Conservation (phyloP, 1,140 invertebrate genomes). For the Drosophila nannoptera region DNA sequence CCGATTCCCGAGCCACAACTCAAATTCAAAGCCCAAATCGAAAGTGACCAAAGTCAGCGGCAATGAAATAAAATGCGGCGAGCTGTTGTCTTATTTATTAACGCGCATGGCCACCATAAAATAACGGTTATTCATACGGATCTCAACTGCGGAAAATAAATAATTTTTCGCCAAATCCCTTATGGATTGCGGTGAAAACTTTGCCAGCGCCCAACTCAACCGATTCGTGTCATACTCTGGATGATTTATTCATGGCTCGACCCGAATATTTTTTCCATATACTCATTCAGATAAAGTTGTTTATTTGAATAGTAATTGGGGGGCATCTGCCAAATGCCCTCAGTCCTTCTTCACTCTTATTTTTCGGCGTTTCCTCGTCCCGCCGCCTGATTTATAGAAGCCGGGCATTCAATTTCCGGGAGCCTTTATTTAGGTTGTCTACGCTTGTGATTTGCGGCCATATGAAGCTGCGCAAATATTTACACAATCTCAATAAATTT, state of each 20-base stretch:
- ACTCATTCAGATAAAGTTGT: background rate
- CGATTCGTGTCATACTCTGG: too few species aligned
- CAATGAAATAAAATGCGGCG: constrained; percentile 54
- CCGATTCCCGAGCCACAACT: constrained; percentile 1
- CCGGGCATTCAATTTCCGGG: constrained; percentile 41
- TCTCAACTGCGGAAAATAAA: background rate
- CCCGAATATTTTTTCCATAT: too few species aligned
- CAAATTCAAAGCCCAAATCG: constrained; percentile 45
- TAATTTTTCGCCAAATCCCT: background rate
- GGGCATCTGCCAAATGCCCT: too few species aligned
- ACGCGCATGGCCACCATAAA: constrained; percentile 5
- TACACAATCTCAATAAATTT: constrained; percentile 76
- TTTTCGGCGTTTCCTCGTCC: constrained; percentile 28
- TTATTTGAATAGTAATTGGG: background rate
- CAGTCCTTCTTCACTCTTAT: too few species aligned
- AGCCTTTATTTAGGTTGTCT: constrained; percentile 22
- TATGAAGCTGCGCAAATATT: constrained; percentile 69
- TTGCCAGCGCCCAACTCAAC: too few species aligned
- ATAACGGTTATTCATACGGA: background rate
- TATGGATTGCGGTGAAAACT: too few species aligned
- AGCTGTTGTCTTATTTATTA: constrained; percentile 37
- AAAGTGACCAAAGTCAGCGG: constrained; percentile 66
- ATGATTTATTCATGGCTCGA: too few species aligned
- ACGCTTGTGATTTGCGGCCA: constrained; percentile 38
- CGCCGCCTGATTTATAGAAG: constrained; percentile 25